A percentile compares a stretch with the other conserved stretches of the same genome.
Evolutionary conservation across 2,888 invertebrate genomes (phyloP).

Genomic region (Exephanes ischioxanthus): DNA sequence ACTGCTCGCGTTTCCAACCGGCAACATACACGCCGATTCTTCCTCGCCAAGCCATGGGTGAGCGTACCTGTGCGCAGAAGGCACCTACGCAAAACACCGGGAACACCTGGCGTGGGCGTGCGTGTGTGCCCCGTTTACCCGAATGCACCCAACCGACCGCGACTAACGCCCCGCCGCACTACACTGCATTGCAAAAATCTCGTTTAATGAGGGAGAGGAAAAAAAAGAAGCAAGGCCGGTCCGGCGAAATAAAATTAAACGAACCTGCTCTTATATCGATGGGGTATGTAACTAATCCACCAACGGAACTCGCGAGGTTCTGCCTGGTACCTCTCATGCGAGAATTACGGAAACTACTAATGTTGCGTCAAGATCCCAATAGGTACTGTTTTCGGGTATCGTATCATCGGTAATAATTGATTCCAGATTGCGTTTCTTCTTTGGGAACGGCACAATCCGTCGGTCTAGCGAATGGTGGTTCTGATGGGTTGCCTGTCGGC

Average conservation of each 20-base stretch:
- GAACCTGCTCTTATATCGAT: constrained; percentile 29
- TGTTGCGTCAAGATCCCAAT: neutral
- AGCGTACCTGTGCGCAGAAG: constrained; percentile 2
- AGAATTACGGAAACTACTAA: neutral
- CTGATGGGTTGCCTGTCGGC: neutral
- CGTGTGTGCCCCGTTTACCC: neutral
- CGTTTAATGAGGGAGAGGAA: constrained; percentile 58
- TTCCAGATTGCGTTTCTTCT: neutral
- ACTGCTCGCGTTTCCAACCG: constrained; percentile 24
- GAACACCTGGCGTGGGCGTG: neutral
- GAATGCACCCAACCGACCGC: constrained; percentile 41
- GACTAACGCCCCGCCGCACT: constrained; percentile 22
- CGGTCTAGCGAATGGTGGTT: neutral
- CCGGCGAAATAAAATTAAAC: constrained; percentile 35
- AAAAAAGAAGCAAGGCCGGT: constrained; percentile 12
- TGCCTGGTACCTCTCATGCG: neutral
- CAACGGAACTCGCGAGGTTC: constrained; percentile 4
- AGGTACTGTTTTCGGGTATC: neutral
- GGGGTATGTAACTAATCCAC: constrained; percentile 31
- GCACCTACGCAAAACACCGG: constrained; percentile 25
- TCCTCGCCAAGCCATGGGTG: neutral
- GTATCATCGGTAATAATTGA: neutral
- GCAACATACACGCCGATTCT: constrained; percentile 33
- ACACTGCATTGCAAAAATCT: constrained; percentile 59
- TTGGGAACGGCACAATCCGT: neutral